Base-by-base conservation (phyloP, 2,113 vertebrate genomes). In the Clarias magur region DNA sequence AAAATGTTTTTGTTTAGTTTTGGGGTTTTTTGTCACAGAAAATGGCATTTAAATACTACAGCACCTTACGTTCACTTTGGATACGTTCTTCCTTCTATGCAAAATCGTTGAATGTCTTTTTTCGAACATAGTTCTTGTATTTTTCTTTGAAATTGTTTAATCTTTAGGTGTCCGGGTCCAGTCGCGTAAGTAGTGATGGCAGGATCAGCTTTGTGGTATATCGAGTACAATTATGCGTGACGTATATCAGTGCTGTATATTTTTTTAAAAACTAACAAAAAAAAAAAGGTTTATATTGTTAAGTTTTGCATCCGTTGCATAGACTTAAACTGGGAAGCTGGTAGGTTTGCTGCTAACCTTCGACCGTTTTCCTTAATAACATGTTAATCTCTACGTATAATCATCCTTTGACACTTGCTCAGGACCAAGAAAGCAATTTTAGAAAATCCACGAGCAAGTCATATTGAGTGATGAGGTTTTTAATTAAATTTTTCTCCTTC, bases 381-480 rank as follows among this genome's bases (percentile, higher is more conserved):
- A 34, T 65, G 75, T 56, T 78, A 54, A 56, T 56, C 17, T 54
- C 25, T 13, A 79, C 48, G 6, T 5, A 57, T n/a, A 56, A 57
- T 79, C 53, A 27, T 79, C 25, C 0, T 59, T 80, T 59, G 78
- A 80, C 56, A 27, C 34, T 59, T 34, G 17, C 34, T 59, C 78
- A 80, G 78, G 56, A 59, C 78, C 17, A 80, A 27, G 8, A 56
- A 76, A 79, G 48, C 75, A 80, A 59, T 80, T 80, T 80, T 59
- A 30, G 54, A 59, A 59, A 80, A 80, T 21, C 78, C n/a, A 21
- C 2, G 56, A 80, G 17, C 27, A 59, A 59, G 78, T 80, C 78
- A 80, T 80, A 27, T 80, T 80, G 56, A 79, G 75, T 79, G 53
- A 79, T 79, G 48, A 78, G 75, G 15, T 56, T 78, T 57, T 79